Percentiles rank a stretch among this genome's conserved stretches.
Conservation (phyloP, 2,888 invertebrate species). For the Drosophila colorata region DNA sequence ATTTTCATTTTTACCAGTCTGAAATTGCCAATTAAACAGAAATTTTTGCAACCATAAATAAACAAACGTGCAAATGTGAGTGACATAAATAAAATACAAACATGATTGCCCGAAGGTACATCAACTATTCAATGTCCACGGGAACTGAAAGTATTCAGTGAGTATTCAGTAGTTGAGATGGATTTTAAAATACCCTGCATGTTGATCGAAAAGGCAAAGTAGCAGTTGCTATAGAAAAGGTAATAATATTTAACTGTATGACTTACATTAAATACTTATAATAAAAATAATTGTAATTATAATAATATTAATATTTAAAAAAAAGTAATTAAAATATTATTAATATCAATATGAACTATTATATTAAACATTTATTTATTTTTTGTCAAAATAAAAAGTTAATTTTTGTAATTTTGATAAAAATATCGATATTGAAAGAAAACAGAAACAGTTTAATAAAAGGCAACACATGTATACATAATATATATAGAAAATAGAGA, state of each 20-base stretch:
- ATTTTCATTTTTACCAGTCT: conserved; percentile 10
- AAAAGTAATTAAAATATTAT: background rate
- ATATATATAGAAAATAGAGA: background rate
- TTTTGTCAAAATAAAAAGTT: no score
- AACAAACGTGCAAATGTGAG: conserved; percentile 39
- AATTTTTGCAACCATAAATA: conserved; percentile 55
- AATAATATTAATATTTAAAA: background rate
- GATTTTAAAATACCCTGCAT: background rate
- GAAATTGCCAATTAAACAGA: conserved; percentile 74
- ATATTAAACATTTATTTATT: no score
- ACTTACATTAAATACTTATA: background rate
- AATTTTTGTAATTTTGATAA: no score
- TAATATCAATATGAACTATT: no score
- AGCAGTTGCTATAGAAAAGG: no score
- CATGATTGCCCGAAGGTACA: conserved; percentile 6
- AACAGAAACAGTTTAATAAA: no score
- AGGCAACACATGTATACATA: no score
- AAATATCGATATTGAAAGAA: no score
- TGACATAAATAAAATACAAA: conserved; percentile 44
- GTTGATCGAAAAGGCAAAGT: background rate
- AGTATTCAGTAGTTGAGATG: background rate
- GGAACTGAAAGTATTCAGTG: background rate
- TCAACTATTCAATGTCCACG: conserved; percentile 20
- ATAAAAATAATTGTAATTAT: background rate
- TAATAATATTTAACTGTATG: no score